These are phyloP conservation scores for Cyphomyrmex costatus DNA, from an alignment of 1,140 invertebrate species.

Conservation along the genomic window DNA sequence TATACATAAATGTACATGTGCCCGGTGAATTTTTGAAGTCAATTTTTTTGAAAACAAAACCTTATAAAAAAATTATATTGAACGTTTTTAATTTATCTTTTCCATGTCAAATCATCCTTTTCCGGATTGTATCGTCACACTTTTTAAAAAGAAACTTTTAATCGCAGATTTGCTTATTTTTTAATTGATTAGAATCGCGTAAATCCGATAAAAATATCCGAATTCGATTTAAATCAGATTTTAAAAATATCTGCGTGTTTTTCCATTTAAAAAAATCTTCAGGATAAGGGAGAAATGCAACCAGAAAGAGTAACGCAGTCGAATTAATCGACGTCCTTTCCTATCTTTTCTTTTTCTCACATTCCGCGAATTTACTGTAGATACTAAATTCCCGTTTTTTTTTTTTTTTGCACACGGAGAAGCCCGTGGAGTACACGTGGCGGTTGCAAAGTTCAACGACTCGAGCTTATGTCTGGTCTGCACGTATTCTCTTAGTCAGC, in stretches of 20 bases:
- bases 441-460: slow-evolving; percentile 53
- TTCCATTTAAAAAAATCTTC: neutral
- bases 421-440: slow-evolving; percentile 10
- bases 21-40: too few species aligned
- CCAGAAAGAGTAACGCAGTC: neutral
- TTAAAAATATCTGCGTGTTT: neutral
- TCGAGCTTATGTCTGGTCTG: neutral
- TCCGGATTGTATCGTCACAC: too few species aligned
- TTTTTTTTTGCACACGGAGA: slow-evolving; percentile 21
- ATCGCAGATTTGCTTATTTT: neutral
- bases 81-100: too few species aligned
- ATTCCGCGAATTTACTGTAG: neutral
- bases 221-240: neutral
- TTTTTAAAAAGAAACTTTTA: neutral
- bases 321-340: neutral
- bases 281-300: neutral
- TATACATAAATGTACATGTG: too few species aligned
- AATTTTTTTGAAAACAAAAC: too few species aligned
- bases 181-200: neutral
- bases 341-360: neutral
- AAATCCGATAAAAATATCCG: neutral
- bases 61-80: too few species aligned
- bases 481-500: slow-evolving; percentile 27
- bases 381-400: slow-evolving; percentile 16
- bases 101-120: too few species aligned